Conservation (phyloP, 2,113 vertebrate genomes). For the Odocoileus hemionus region DNA sequence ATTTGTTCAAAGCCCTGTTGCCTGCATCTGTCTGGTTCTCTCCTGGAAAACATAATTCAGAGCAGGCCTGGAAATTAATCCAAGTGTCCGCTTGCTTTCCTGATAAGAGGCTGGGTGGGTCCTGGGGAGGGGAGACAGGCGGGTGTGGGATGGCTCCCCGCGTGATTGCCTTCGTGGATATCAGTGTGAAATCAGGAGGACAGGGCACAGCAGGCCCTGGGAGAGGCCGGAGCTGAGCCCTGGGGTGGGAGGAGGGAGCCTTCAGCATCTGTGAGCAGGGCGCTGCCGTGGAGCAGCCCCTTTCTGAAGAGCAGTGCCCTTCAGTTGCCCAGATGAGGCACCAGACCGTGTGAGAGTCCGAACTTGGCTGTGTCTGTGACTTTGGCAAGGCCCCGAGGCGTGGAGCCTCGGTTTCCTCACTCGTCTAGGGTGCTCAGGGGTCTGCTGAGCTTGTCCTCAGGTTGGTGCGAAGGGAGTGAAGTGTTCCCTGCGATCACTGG, state of each 20-base stretch:
- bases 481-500: fast-evolving
- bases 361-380: background rate
- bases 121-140: background rate
- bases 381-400: background rate
- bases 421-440: fast-evolving
- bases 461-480: no score
- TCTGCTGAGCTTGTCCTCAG: background rate
- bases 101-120: background rate
- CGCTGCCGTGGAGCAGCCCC: fast-evolving
- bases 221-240: background rate
- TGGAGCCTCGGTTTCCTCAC: background rate
- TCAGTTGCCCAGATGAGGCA: background rate
- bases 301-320: fast-evolving
- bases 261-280: fast-evolving
- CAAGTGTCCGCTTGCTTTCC: background rate
- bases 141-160: background rate
- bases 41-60: constrained; percentile 39
- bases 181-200: background rate
- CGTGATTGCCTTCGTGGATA: background rate
- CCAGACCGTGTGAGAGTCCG: fast-evolving
- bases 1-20: constrained; percentile 16
- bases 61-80: constrained; percentile 37
- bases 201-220: background rate
- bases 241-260: background rate
- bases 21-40: constrained; percentile 19